Conservation (phyloP, 1,140 invertebrate species). For the Achroia grisella region DNA sequence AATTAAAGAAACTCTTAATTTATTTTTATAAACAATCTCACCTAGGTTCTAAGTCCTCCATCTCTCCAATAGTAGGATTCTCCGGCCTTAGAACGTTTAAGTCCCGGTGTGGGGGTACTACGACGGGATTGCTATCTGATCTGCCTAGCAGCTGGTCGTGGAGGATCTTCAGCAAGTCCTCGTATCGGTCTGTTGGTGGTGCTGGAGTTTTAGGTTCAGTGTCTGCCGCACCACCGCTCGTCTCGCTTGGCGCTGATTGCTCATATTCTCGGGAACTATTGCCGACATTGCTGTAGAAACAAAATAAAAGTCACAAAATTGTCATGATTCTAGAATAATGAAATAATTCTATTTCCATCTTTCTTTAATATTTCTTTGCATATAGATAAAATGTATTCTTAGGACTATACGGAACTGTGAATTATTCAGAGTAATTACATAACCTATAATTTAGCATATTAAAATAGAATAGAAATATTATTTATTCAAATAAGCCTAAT, state of each 20-base stretch:
- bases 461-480: too few species aligned
- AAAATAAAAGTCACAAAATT: conserved; percentile 4
- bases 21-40: conserved; percentile 50
- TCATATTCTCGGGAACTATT: conserved; percentile 58
- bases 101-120: conserved; percentile 73
- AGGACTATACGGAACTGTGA: too few species aligned
- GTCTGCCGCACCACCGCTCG: conserved; percentile 32
- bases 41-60: conserved; percentile 77
- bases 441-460: too few species aligned
- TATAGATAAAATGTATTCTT: too few species aligned
- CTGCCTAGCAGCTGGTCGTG: conserved; percentile 49
- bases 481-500: too few species aligned
- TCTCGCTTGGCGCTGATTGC: conserved; percentile 54
- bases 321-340: too few species aligned
- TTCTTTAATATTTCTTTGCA: too few species aligned
- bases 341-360: too few species aligned
- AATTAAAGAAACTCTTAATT: too few species aligned
- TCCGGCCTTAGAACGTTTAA: conserved; percentile 63
- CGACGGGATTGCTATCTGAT: conserved; percentile 65
- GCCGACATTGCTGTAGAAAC: conserved; percentile 43
- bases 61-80: conserved; percentile 79
- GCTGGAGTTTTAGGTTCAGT: conserved; percentile 45
- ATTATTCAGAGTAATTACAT: too few species aligned
- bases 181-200: conserved; percentile 49
- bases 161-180: conserved; percentile 57